A percentile compares a stretch with the other conserved stretches of the same genome.
These are phyloP conservation scores for Bos taurus DNA, from an alignment of 2,113 vertebrate genomes.

Conservation along the genomic window ARS-UCD2.0 NC_037342.1:37268001-37268500, in stretches of 20 bases:
- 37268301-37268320: not conserved
- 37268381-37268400: not conserved
- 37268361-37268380: not conserved
- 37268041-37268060: not conserved
- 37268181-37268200: not conserved
- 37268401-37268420: not conserved
- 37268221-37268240: not conserved
- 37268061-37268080: not conserved
- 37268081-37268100: not conserved
- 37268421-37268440: not conserved
- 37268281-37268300: not conserved
- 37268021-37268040: not conserved
- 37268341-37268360: fast-evolving
- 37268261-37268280: not conserved
- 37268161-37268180: not conserved
- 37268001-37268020: not conserved
- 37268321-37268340: not conserved
- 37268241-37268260: not conserved
- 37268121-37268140: not conserved
- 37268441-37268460: too few relatives aligned
- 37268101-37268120: not conserved
- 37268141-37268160: not conserved
- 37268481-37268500: not conserved
- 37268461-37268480: not conserved
- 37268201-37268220: not conserved